Percentiles rank a stretch among this genome's conserved stretches.
These are phyloP conservation scores for Rhagonycha fulva DNA, from an alignment of 2,888 invertebrate species.

Conservation along the genomic window DNA sequence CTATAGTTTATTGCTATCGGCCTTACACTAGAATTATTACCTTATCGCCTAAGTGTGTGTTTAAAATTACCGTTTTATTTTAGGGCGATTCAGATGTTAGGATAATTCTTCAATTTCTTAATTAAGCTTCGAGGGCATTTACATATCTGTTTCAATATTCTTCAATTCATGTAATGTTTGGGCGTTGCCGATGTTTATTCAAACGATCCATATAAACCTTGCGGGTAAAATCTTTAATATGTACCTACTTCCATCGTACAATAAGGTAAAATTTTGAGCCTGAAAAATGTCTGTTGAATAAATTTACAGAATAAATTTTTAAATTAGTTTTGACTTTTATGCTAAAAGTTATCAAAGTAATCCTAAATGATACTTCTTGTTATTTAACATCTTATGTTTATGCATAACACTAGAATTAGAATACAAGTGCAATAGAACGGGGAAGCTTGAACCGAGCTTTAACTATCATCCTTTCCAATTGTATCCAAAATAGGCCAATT, in stretches of 20 bases:
- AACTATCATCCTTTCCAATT: conserved; percentile 39
- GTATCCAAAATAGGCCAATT: conserved; percentile 41
- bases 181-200: background rate
- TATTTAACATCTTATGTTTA: conserved; percentile 34
- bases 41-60: conserved; percentile 6
- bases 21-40: conserved; percentile 11
- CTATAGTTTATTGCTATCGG: conserved; percentile 6
- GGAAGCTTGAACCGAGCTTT: conserved; percentile 36
- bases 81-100: conserved; percentile 13
- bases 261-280: background rate
- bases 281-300: background rate
- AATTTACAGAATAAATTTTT: background rate
- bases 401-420: conserved; percentile 36
- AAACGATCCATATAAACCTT: background rate
- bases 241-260: background rate
- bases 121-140: conserved; percentile 26
- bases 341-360: conserved; percentile 1
- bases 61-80: conserved; percentile 15
- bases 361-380: conserved; percentile 12
- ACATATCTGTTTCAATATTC: conserved; percentile 34
- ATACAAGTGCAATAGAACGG: conserved; percentile 39
- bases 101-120: conserved; percentile 36
- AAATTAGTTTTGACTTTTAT: background rate
- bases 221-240: background rate
- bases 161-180: background rate